phyloP scores from a whole-genome alignment of 2,888 invertebrate species.

The Apomyelois bistriatella region DNA sequence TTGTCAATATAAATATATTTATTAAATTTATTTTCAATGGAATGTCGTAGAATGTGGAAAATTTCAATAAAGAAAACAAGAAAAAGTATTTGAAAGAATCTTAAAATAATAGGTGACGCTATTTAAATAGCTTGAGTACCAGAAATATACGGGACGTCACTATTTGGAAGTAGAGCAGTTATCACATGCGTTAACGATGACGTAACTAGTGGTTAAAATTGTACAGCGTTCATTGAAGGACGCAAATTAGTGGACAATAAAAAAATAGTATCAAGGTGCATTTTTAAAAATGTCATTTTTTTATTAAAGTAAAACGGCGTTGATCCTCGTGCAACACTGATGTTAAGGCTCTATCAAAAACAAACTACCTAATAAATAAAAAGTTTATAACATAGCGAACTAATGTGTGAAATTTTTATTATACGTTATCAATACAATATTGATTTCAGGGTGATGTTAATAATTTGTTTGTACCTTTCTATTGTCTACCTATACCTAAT shows the following conservation, averaged over 20 bases:
- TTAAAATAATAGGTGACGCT: conserved; percentile 67
- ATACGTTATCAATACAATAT: too few relatives aligned
- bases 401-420: too few relatives aligned
- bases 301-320: too few relatives aligned
- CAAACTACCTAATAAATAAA: too few relatives aligned
- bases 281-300: too few relatives aligned
- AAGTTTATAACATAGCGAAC: too few relatives aligned
- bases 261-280: background rate
- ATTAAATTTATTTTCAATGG: too few relatives aligned
- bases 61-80: conserved; percentile 35
- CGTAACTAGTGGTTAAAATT: conserved; percentile 37
- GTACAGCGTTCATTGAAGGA: conserved; percentile 25
- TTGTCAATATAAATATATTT: background rate
- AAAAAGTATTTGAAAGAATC: conserved; percentile 56
- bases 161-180: conserved; percentile 48
- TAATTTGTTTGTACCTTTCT: too few relatives aligned
- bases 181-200: conserved; percentile 42
- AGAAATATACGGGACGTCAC: conserved; percentile 67
- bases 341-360: too few relatives aligned
- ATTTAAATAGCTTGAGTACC: conserved; percentile 60
- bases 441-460: too few relatives aligned
- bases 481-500: too few relatives aligned
- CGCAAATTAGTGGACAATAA: background rate
- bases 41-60: conserved; percentile 36
- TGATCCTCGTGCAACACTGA: too few relatives aligned